Percentiles rank a stretch among this genome's conserved stretches.
Conservation (phyloP, 1,140 invertebrate genomes). For the Hypothenemus hampei region DNA sequence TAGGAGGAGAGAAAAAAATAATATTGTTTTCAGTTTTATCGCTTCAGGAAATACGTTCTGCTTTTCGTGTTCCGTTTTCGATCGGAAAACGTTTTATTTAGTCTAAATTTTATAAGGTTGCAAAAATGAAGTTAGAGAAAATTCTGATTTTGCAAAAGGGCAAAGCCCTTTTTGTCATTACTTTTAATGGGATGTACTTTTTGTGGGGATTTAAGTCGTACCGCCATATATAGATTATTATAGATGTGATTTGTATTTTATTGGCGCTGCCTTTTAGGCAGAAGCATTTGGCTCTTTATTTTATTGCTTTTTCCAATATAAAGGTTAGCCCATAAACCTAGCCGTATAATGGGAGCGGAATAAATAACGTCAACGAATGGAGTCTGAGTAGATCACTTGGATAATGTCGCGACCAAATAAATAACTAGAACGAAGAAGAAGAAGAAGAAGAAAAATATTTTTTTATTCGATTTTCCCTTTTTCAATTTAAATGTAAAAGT, state of each 20-base stretch:
- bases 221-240: too few relatives aligned
- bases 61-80: too few relatives aligned
- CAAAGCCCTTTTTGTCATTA: too few relatives aligned
- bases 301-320: slow-evolving; percentile 24
- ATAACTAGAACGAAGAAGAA: slow-evolving; percentile 10
- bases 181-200: too few relatives aligned
- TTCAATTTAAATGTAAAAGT: slow-evolving; percentile 11
- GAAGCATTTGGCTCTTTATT: slow-evolving; percentile 21
- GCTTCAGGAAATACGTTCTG: too few relatives aligned
- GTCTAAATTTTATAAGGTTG: too few relatives aligned
- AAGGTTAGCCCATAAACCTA: slow-evolving; percentile 20
- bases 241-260: slow-evolving; percentile 25
- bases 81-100: too few relatives aligned
- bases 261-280: slow-evolving; percentile 22
- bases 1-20: slow-evolving; percentile 4
- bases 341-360: slow-evolving; percentile 15
- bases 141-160: too few relatives aligned
- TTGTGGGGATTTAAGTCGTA: too few relatives aligned
- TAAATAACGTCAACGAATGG: slow-evolving; percentile 22
- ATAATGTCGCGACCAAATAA: slow-evolving; percentile 14
- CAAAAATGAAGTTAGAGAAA: too few relatives aligned
- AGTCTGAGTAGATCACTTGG: slow-evolving; percentile 21
- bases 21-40: slow-evolving; percentile 5
- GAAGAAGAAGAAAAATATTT: too few relatives aligned
- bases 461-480: slow-evolving; percentile 15